Percentiles rank a stretch among this genome's conserved stretches.
Evolutionary conservation across 1,140 invertebrate genomes (phyloP).

Genomic region (Bicyclus anynana): DNA sequence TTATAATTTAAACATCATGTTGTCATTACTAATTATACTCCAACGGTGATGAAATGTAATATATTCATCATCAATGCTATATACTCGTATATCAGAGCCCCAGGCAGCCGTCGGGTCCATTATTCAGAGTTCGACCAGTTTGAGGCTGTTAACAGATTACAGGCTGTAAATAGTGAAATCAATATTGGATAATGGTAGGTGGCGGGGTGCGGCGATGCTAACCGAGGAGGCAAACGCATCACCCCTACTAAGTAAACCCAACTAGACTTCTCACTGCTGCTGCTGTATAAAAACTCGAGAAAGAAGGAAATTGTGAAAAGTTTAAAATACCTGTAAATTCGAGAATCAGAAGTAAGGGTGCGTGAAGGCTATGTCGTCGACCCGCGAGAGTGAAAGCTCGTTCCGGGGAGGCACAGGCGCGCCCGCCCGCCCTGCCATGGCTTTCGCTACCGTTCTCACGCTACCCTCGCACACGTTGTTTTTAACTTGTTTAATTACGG

Average conservation of each 20-base stretch:
- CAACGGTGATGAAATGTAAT: no score
- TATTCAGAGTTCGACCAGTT: conserved; percentile 38
- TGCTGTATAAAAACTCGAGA: conserved; percentile 12
- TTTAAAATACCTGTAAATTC: conserved; percentile 28
- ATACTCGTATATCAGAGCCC: not conserved
- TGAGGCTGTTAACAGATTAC: conserved; percentile 58
- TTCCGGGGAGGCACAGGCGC: conserved; percentile 60
- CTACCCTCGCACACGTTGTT: conserved; percentile 49
- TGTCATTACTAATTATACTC: no score
- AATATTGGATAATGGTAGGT: conserved; percentile 66
- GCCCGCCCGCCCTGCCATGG: conserved; percentile 63
- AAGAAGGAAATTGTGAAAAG: conserved; percentile 9
- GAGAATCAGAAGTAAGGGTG: conserved; percentile 57
- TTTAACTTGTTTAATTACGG: conserved; percentile 49
- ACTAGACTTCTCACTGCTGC: conserved; percentile 11
- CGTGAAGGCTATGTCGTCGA: conserved; percentile 68
- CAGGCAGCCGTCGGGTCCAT: conserved; percentile 13
- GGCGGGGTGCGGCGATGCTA: conserved; percentile 43
- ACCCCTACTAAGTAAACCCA: conserved; percentile 37
- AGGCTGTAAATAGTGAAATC: conserved; percentile 70
- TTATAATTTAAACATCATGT: no score
- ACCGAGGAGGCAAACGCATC: conserved; percentile 35
- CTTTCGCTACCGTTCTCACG: conserved; percentile 71
- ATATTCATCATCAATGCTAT: no score
- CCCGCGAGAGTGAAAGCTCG: conserved; percentile 74